Evolutionary conservation across 2,888 invertebrate species (phyloP), one percentile per base, ranked within the genome.

Genomic region (Cheilosia impressa): DNA sequence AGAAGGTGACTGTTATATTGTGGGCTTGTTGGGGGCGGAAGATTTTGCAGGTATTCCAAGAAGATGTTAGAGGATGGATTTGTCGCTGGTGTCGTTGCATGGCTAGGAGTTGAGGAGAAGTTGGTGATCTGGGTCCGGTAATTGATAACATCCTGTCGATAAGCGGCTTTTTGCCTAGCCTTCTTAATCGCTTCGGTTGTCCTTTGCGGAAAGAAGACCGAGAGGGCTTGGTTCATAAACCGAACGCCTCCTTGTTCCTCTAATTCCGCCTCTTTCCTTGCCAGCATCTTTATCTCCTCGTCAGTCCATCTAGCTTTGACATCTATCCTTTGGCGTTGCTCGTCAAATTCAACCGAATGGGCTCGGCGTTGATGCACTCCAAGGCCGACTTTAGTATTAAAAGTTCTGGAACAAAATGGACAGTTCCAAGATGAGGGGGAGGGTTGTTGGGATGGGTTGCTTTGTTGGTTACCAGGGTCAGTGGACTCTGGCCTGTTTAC

Each of bases 1-100:
- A 15, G 15, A 0, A 2, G 1, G 0, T 43, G 3, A 4, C n/a
- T 15, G 4, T 0, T 3, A 2, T n/a, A 43, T 43, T 15, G 2
- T 1, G 15, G 0, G 1, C 0, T 15, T 1, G 9, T 15, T 1
- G 3, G 43, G 4, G 15, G 43, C 1, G 15, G 43, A n/a, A 41
- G 10, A 9, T 41, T 13, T 1, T 2, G 7, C 10, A 41, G 41
- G 15, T 41, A 41, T 9, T 41, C 13, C 4, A 41, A 1, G 15
- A 41, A 41, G 15, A 41, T 13, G 13, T 15, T 4, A 5, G 2
- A 2, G 15, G 43, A 10, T 4, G 13, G 10, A 7, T 1, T 13
- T 4, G 13, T 0, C 6, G 15, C 15, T 1, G 15, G 15, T 41
- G 41, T 3, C 15, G 15, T 5, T 41, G 15, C 4, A 4, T 2